Evolutionary conservation across 2,888 invertebrate genomes (phyloP).

Genomic region (Amphipyra tragopoginis): DNA sequence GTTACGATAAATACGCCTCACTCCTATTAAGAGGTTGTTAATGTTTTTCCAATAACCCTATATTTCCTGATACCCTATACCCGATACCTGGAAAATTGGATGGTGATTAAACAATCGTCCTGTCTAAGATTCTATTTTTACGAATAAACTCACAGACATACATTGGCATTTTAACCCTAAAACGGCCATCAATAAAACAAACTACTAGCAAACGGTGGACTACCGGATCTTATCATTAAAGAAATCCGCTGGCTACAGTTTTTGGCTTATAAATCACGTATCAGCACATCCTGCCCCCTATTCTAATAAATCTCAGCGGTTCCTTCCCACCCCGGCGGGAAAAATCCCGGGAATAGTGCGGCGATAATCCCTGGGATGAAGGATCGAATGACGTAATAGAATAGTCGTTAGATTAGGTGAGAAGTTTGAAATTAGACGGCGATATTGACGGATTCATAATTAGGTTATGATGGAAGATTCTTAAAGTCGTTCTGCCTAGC

Average conservation of each 20-base stretch:
- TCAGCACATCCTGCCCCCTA: conserved; percentile 68
- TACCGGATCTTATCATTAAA: conserved; percentile 70
- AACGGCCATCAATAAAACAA: conserved; percentile 40
- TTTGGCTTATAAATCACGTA: conserved; percentile 77
- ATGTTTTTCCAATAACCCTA: no score
- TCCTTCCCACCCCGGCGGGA: conserved; percentile 58
- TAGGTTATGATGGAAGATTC: background rate
- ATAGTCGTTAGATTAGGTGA: conserved; percentile 38
- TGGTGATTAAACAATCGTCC: no score
- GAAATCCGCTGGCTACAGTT: conserved; percentile 72
- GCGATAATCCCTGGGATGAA: conserved; percentile 59
- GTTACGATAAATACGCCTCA: no score
- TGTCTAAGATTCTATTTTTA: no score
- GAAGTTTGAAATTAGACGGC: conserved; percentile 23
- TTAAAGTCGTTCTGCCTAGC: no score
- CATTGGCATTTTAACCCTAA: conserved; percentile 26
- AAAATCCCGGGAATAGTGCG: conserved; percentile 56
- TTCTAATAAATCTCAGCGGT: conserved; percentile 68
- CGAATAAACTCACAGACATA: conserved; percentile 6
- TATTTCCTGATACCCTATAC: no score
- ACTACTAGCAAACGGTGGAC: conserved; percentile 53
- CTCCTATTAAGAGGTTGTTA: no score
- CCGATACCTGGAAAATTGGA: no score
- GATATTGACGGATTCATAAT: background rate
- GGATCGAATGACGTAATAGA: conserved; percentile 50